phyloP scores from a whole-genome alignment of 2,113 vertebrate species.

The Eonycteris spelaea region DNA sequence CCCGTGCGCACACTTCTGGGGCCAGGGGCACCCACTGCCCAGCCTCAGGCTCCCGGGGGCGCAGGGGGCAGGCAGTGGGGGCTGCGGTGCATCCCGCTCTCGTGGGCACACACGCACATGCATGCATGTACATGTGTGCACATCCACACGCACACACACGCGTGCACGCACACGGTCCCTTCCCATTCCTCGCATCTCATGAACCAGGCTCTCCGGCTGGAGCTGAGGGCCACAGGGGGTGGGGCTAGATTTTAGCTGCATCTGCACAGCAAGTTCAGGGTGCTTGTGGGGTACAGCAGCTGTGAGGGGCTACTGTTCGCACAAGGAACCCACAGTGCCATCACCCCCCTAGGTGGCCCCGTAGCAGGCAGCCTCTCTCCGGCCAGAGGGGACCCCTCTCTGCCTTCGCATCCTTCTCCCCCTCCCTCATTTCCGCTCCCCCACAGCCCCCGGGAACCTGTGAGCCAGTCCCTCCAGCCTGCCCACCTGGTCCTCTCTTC shows the following conservation, averaged over 20 bases:
- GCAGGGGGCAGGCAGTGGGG: rapidly evolving
- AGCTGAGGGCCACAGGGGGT: neutral
- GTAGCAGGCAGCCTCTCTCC: neutral
- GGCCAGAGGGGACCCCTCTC: no score
- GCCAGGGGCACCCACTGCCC: rapidly evolving
- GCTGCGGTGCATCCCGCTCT: neutral
- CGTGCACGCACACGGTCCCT: rapidly evolving
- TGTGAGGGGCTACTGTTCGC: neutral
- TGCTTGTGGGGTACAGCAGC: rapidly evolving
- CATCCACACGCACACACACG: rapidly evolving
- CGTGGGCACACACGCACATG: no score
- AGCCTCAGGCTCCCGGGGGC: neutral
- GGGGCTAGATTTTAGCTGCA: neutral
- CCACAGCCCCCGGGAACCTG: neutral
- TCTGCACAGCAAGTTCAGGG: neutral
- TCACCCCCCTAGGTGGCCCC: neutral
- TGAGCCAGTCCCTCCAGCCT: rapidly evolving
- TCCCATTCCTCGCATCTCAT: neutral
- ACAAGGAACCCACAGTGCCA: rapidly evolving
- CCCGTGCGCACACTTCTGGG: neutral
- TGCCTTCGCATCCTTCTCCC: neutral
- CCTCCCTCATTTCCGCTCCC: neutral
- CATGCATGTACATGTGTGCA: rapidly evolving
- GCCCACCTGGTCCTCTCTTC: neutral
- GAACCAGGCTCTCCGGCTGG: neutral